A percentile compares a stretch with the other conserved stretches of the same genome.
These are phyloP conservation scores for Montipora sp. DNA, from an alignment of 64 coral and sea anemone genomes.

Conservation along the genomic window DNA sequence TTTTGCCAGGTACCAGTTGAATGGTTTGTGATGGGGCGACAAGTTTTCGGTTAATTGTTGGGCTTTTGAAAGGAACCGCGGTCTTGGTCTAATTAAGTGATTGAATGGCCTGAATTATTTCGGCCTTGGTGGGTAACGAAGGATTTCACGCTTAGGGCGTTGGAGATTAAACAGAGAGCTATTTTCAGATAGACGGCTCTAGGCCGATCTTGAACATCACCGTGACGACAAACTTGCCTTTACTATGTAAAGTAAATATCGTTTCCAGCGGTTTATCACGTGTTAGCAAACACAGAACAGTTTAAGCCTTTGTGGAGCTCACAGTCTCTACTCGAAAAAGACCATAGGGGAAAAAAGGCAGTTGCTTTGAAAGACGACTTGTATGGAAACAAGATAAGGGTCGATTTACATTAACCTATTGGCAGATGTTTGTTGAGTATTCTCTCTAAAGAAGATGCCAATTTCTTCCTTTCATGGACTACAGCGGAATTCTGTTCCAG, in stretches of 20 bases:
- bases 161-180: background rate
- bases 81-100: background rate
- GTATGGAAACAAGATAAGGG: background rate
- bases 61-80: background rate
- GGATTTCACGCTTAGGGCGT: background rate
- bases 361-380: background rate
- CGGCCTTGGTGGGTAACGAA: background rate
- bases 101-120: slow-evolving; percentile 16
- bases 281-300: background rate
- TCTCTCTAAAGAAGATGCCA: slow-evolving; percentile 6
- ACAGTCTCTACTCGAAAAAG: no score
- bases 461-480: slow-evolving; percentile 45
- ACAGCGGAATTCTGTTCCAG: slow-evolving; percentile 21
- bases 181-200: background rate
- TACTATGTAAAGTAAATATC: slow-evolving; percentile 25
- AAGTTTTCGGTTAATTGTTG: background rate
- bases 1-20: slow-evolving; percentile 26
- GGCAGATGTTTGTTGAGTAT: background rate
- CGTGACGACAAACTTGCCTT: background rate
- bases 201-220: background rate
- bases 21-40: background rate
- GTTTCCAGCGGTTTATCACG: background rate
- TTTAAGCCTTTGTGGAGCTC: background rate
- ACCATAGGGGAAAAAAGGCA: no score
- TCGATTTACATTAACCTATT: background rate